Percentiles rank a stretch among this genome's conserved stretches.
These are phyloP conservation scores for Aphaenogaster rudis DNA, from an alignment of 1,140 invertebrate genomes.

Conservation along the genomic window DNA sequence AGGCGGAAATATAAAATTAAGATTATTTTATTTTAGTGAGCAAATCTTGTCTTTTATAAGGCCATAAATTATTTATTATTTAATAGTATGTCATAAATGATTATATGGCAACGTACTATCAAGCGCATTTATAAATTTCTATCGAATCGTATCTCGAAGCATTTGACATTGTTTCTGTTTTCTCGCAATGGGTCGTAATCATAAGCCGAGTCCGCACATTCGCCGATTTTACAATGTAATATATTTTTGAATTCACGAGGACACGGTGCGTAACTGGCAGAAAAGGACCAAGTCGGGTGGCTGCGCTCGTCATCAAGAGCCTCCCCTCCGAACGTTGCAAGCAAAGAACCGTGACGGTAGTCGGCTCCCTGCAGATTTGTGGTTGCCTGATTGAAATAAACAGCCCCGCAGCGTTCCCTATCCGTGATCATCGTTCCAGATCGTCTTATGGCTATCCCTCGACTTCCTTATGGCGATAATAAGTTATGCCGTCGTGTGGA, in stretches of 20 bases:
- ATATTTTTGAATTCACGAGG: slow-evolving; percentile 64
- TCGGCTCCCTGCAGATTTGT: slow-evolving; percentile 77
- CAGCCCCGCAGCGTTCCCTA: slow-evolving; percentile 63
- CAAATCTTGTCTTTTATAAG: neutral
- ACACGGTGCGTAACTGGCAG: slow-evolving; percentile 8
- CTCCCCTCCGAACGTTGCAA: slow-evolving; percentile 51
- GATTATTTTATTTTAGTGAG: slow-evolving; percentile 14
- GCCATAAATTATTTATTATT: neutral
- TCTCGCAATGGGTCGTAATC: slow-evolving; percentile 32
- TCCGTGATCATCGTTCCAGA: slow-evolving; percentile 56
- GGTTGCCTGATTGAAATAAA: slow-evolving; percentile 80
- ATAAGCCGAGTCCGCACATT: neutral
- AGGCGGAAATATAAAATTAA: neutral
- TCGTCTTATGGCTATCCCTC: slow-evolving; percentile 39
- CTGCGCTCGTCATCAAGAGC: slow-evolving; percentile 13
- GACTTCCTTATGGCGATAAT: slow-evolving; percentile 71
- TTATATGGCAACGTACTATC: neutral
- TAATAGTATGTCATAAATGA: neutral
- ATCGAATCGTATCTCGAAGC: neutral
- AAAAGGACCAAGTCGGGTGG: neutral
- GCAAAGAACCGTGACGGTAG: slow-evolving; percentile 66
- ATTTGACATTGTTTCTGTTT: slow-evolving; percentile 9
- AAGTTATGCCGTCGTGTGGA: slow-evolving; percentile 44
- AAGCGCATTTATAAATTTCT: slow-evolving; percentile 25
- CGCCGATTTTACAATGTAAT: slow-evolving; percentile 61